phyloP scores from a whole-genome alignment of 1,140 invertebrate genomes.

The Lerema accius region DNA sequence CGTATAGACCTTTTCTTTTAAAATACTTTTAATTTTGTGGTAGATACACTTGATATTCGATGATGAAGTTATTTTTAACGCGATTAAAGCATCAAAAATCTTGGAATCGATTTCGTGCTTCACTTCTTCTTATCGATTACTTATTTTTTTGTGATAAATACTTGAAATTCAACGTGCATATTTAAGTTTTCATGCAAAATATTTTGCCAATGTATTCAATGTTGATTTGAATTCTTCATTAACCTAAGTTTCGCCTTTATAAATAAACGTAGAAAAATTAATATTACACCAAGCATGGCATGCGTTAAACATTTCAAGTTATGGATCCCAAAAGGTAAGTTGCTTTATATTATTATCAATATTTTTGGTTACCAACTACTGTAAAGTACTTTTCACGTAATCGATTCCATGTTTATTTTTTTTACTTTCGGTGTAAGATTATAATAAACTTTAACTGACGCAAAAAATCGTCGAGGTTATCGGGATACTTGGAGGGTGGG shows the following conservation, averaged over 20 bases:
- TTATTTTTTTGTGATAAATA: slow-evolving; percentile 11
- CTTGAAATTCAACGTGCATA: not conserved
- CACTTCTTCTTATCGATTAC: slow-evolving; percentile 31
- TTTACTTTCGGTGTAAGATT: slow-evolving; percentile 44
- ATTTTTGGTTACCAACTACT: slow-evolving; percentile 38
- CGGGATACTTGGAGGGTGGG: slow-evolving; percentile 78
- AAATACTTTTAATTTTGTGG: slow-evolving; percentile 12
- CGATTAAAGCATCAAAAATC: slow-evolving; percentile 34
- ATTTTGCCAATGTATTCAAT: no score
- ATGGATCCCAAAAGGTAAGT: slow-evolving; percentile 67
- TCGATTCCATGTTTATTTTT: slow-evolving; percentile 75
- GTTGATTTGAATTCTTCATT: no score
- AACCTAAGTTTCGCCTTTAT: not conserved
- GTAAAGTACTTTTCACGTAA: slow-evolving; percentile 52
- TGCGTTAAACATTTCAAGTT: slow-evolving; percentile 35
- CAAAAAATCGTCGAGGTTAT: slow-evolving; percentile 19
- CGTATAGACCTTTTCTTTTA: slow-evolving; percentile 35
- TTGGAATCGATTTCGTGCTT: slow-evolving; percentile 75
- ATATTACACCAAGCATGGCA: slow-evolving; percentile 52
- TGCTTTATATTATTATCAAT: slow-evolving; percentile 44
- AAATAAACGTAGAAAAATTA: not conserved
- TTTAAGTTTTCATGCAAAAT: not conserved
- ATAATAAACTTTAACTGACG: slow-evolving; percentile 2
- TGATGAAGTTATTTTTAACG: not conserved
- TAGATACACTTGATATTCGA: slow-evolving; percentile 22